Conservation (phyloP, 2,113 vertebrate species). For the Aspiorhynchus laticeps region DNA sequence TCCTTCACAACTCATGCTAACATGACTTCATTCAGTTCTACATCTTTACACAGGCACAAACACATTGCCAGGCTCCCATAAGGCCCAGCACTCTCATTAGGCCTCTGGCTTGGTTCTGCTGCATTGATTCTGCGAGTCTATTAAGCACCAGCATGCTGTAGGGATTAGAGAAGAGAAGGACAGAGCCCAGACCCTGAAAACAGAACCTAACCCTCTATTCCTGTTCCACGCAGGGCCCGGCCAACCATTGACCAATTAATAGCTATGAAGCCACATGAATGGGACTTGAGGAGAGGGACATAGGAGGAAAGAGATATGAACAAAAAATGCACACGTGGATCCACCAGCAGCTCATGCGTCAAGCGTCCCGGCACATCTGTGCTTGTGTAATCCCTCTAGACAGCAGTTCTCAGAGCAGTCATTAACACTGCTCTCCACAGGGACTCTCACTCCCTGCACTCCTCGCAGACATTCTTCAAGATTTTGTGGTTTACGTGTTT, state of each 20-base stretch:
- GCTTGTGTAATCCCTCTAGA: slow-evolving; percentile 39
- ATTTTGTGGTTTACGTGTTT: not conserved
- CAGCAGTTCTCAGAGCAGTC: slow-evolving; percentile 28
- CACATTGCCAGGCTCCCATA: not conserved
- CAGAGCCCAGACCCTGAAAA: not conserved
- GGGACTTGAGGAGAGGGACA: not conserved
- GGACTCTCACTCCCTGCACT: not conserved
- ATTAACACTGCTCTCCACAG: slow-evolving; percentile 38
- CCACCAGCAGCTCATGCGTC: not conserved
- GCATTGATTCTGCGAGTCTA: slow-evolving; percentile 25
- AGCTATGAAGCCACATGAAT: not conserved
- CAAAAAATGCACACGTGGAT: not conserved
- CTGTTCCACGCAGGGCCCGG: not conserved
- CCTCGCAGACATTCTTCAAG: slow-evolving; percentile 22
- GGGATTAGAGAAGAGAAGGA: slow-evolving; percentile 12
- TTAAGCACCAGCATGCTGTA: slow-evolving; percentile 17
- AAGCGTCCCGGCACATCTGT: slow-evolving; percentile 22
- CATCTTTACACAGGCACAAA: not conserved
- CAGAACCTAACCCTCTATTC: slow-evolving; percentile 10
- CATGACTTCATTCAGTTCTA: not conserved
- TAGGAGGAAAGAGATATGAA: not conserved
- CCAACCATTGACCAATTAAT: slow-evolving; percentile 1
- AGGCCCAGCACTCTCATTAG: slow-evolving; percentile 27
- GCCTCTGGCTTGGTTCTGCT: slow-evolving; percentile 26
- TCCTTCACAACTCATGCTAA: not conserved